Percentiles rank a stretch among this genome's conserved stretches.
These are phyloP conservation scores for Poeciliopsis gracilis DNA, from an alignment of 2,797 vertebrate genomes.

Conservation along the genomic window DNA sequence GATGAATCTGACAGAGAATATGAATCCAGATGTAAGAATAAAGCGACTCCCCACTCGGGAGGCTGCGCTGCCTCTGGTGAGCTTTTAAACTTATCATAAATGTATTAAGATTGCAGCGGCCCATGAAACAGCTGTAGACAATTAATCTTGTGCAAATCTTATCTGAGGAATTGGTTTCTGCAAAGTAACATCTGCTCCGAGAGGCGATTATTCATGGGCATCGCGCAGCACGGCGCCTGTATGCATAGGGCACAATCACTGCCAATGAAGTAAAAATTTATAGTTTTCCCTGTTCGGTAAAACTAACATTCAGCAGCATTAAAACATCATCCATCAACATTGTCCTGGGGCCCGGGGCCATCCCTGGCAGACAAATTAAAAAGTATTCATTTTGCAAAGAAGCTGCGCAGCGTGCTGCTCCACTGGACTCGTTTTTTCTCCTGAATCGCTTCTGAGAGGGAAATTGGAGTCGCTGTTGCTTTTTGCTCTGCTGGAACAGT, in stretches of 20 bases:
- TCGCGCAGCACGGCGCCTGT: conserved; percentile 85
- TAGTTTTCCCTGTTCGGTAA: conserved; percentile 99
- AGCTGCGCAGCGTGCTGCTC: conserved; percentile 86
- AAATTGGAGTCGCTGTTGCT: conserved; percentile 78
- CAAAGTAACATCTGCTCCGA: conserved; percentile 94
- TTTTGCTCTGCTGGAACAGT: conserved; percentile 59
- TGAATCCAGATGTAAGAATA: conserved; percentile 98
- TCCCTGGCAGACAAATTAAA: conserved; percentile 92
- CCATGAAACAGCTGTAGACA: conserved; percentile 99
- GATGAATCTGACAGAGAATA: conserved; percentile 92
- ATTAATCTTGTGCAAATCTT: conserved; percentile 99
- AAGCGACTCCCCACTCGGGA: conserved; percentile 86
- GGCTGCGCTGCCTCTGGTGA: conserved; percentile 89
- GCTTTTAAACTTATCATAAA: conserved; percentile 99
- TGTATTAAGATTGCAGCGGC: conserved; percentile 99
- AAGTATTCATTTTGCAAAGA: conserved; percentile 94
- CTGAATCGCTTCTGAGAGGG: conserved; percentile 64
- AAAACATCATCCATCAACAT: conserved; percentile 99
- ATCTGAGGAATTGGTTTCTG: conserved; percentile 95
- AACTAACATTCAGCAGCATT: conserved; percentile 99
- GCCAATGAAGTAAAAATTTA: conserved; percentile 99
- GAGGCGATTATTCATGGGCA: conserved; percentile 95
- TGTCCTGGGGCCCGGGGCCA: conserved; percentile 86
- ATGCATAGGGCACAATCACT: conserved; percentile 94
- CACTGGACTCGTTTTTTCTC: conserved; percentile 71